Evolutionary conservation across 1,140 invertebrate genomes (phyloP), one percentile per base, ranked within the genome.

Genomic region (Danaus melanippus): DNA sequence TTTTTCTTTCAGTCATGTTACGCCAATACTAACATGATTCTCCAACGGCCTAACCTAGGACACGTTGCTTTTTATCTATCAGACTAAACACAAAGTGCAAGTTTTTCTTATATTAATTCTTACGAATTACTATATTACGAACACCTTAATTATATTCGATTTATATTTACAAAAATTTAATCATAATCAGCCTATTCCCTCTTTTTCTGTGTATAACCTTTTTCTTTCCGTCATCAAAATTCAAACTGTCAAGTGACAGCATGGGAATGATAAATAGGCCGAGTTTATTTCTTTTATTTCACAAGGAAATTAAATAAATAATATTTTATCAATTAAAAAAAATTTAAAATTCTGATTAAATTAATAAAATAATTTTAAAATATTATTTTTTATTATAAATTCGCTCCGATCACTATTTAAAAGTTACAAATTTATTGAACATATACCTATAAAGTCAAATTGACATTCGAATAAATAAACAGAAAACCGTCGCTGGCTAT

Each of bases 1-100:
- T 86, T 84, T 86, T 86, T 61, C 83, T 81, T 76, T 86, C 83
- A 76, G 75, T 86, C 83, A 86, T 86, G 77, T 86, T 84, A 86
- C 74, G 76, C 70, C 66, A 80, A 76, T 65, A 83, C 71, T 83
- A 82, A 82, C 81, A 86, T 84, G 83, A 80, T 84, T 83, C 77
- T 67, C 70, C 67, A 79, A 84, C 81, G 76, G 76, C 78, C 83
- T 86, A 84, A 83, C 79, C 83, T 86, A 86, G 73, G 76, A 84
- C 79, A 84, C 76, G 81, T 83, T 79, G 78, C 74, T 71, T 60
- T 71, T 62, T 68, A 69, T 59, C 60, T 56, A 45, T 65, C 60
- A 64, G 62, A 65, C 62, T 73, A 57, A 69, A 56, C 57, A 69
- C 60, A 62, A 76, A 66, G 60, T 42, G 44, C 40, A 46, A 54